Evolutionary conservation across 2,797 vertebrate species (phyloP).

Genomic region (Crossoptilon crossoptilon): DNA sequence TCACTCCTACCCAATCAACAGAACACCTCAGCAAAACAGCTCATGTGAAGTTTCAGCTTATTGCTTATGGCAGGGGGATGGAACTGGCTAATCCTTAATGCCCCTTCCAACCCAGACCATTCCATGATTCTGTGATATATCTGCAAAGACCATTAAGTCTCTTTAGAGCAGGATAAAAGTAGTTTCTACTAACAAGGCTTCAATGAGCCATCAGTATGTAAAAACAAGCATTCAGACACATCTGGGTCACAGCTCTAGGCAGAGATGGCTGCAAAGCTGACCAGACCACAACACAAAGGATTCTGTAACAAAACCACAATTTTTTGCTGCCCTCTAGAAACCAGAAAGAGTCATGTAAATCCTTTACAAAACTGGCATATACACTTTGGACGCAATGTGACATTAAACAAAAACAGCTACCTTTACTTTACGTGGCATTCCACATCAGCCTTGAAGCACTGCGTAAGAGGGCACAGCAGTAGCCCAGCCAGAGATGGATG

Average conservation of each 20-base stretch:
- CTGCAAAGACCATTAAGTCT: background rate
- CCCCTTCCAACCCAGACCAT: background rate
- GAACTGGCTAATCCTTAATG: background rate
- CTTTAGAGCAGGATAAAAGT: background rate
- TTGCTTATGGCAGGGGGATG: background rate
- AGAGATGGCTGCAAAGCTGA: background rate
- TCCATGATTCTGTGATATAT: background rate
- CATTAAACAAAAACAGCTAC: background rate
- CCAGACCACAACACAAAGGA: background rate
- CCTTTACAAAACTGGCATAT: background rate
- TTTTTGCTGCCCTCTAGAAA: background rate
- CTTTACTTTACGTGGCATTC: background rate
- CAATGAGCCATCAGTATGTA: background rate
- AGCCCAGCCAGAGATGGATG: background rate
- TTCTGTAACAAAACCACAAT: background rate
- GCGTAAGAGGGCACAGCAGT: background rate
- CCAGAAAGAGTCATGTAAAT: background rate
- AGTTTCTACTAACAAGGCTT: background rate
- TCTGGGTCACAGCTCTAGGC: background rate
- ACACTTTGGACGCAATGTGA: accelerated
- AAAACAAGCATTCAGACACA: background rate
- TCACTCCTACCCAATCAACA: background rate
- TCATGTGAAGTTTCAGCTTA: background rate
- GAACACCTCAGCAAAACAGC: background rate
- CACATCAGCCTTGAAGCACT: background rate